Base-by-base conservation (phyloP, 2,113 vertebrate species). In the Capreolus pygargus region DNA sequence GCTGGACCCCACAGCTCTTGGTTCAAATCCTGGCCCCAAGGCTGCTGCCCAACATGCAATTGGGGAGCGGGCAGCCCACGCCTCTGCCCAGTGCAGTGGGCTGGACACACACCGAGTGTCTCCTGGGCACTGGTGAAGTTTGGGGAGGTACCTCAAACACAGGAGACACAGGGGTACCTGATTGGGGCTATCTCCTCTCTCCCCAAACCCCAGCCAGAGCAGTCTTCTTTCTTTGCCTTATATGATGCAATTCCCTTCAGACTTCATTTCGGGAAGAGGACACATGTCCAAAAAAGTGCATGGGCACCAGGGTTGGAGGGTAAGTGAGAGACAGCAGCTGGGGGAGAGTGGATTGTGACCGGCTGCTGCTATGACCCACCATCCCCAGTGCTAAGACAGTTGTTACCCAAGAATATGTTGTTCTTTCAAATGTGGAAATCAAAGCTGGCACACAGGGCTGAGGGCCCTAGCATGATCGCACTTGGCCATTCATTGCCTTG, bases 41-140 rank as follows among this genome's bases (percentile, higher is more conserved):
- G 33, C 39, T 13, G 30, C 64, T 39, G 57, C 64, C 21, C 0
- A 19, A 36, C 61, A 25, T 6, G 2, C 0, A 7, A 23, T 6
- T 17, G 30, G 47, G 67, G n/a, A 61, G 39, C 0, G 0, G 30
- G 54, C 1, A 28, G 36, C 6, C 81, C 78, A 7, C 0, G 0
- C 58, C 33, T 28, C 78, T 64, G 60, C 45, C 25, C 17, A 43
- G 3, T 1, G 50, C 33, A 28, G 67, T 4, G 36, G 58, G 60
- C 50, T 47, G 64, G 50, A 58, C 30, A n/a, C 25, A 11, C 27
- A 39, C 39, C 1, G 23, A 85, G 39, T 21, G 43, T 33, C 36
- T 76, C 54, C 0, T 5, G 64, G 27, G 36, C 0, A 0, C 50
- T 7, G 28, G 70, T 25, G 39, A 47, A 54, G 50, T 79, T 5